These are phyloP conservation scores for Tokudaia tokunoshimensis DNA, from an alignment of 2,797 vertebrate species.

Conservation along the genomic window DNA sequence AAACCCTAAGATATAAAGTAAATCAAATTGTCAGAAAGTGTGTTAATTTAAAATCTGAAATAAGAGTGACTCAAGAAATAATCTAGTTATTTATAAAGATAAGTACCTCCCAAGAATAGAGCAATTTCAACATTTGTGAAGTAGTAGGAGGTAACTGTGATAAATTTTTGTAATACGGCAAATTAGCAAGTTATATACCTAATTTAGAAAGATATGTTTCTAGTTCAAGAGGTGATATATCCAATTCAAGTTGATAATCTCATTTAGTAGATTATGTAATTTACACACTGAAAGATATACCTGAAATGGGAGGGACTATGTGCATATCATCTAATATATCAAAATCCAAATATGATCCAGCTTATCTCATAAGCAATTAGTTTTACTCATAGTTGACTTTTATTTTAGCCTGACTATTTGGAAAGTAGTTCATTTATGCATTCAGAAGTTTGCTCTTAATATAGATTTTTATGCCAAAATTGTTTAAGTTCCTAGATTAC, in stretches of 20 bases:
- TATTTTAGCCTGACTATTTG: background rate
- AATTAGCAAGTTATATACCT: slow-evolving; percentile 76
- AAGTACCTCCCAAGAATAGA: slow-evolving; percentile 7
- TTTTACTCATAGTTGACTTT: too few relatives aligned
- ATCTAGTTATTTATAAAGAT: slow-evolving; percentile 57
- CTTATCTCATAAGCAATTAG: background rate
- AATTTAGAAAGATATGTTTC: slow-evolving; percentile 73
- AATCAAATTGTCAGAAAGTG: background rate
- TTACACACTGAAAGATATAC: slow-evolving; percentile 45
- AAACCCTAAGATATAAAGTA: background rate
- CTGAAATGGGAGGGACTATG: background rate
- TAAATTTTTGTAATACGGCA: slow-evolving; percentile 74
- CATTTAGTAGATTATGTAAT: slow-evolving; percentile 47
- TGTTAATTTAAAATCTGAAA: slow-evolving; percentile 21
- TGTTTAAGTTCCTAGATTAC: too few relatives aligned
- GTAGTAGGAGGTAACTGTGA: slow-evolving; percentile 76
- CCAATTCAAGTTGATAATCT: slow-evolving; percentile 60
- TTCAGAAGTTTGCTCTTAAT: too few relatives aligned
- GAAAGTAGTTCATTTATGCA: too few relatives aligned
- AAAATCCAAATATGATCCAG: slow-evolving; percentile 28
- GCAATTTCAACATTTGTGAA: slow-evolving; percentile 69
- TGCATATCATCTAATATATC: slow-evolving; percentile 47
- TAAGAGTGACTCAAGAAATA: background rate
- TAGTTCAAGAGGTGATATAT: slow-evolving; percentile 73
- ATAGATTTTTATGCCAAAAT: too few relatives aligned